These are phyloP conservation scores for Ectropis crepuscularia DNA, from an alignment of 2,888 invertebrate genomes.

Conservation along the genomic window DNA sequence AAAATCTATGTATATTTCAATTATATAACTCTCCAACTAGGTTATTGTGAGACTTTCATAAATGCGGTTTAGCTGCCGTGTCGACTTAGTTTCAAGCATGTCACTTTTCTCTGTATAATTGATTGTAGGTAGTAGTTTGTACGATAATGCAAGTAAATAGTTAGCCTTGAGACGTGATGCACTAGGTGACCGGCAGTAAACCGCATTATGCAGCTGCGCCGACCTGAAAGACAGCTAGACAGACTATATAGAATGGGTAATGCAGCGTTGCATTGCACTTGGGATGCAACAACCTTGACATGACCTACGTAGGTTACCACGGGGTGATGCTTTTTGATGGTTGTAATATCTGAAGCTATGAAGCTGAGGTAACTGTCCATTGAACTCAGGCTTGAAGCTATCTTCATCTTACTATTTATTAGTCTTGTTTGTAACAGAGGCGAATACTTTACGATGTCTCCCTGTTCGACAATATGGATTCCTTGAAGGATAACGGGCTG, in stretches of 20 bases:
- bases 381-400: too few species aligned
- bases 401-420: too few species aligned
- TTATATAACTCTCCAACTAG: too few species aligned
- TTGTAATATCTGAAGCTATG: neutral
- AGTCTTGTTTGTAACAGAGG: too few species aligned
- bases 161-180: conserved; percentile 48
- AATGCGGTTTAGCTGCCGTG: too few species aligned
- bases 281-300: conserved; percentile 46
- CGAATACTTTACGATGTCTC: too few species aligned
- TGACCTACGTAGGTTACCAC: conserved; percentile 37
- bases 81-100: neutral
- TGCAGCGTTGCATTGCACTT: conserved; percentile 25
- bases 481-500: too few species aligned
- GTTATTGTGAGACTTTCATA: too few species aligned
- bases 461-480: too few species aligned
- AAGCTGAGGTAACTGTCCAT: too few species aligned
- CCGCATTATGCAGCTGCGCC: conserved; percentile 54
- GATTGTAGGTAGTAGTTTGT: neutral
- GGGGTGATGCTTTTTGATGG: conserved; percentile 1
- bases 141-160: conserved; percentile 15
- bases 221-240: too few species aligned
- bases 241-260: conserved; percentile 40
- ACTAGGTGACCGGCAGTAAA: conserved; percentile 11
- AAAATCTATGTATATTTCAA: too few species aligned
- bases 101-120: neutral